A percentile compares a stretch with the other conserved stretches of the same genome.
phyloP scores from a whole-genome alignment of 1,140 invertebrate species.

The Drosophila arizonae region DNA sequence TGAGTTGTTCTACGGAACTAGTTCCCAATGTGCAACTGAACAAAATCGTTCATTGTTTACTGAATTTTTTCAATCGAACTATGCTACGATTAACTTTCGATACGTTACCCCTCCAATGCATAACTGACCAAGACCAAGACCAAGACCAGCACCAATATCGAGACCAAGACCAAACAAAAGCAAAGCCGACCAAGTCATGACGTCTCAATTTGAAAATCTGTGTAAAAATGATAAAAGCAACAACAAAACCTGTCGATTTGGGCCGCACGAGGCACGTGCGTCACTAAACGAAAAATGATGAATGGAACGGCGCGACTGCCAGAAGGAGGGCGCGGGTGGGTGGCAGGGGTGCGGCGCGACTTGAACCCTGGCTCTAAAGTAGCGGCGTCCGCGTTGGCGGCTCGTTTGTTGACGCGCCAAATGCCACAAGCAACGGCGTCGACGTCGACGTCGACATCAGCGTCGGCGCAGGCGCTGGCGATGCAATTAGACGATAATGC shows the following conservation, averaged over 20 bases:
- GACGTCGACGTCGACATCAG: constrained; percentile 5
- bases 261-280: constrained; percentile 76
- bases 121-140: constrained; percentile 18
- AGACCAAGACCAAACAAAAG: constrained; percentile 9
- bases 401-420: constrained; percentile 78
- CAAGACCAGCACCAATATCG: too few species aligned
- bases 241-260: constrained; percentile 42
- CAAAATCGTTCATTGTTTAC: too few species aligned
- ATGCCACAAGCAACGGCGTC: constrained; percentile 63
- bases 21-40: too few species aligned
- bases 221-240: constrained; percentile 56
- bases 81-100: too few species aligned
- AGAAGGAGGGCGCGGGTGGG: constrained; percentile 1
- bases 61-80: too few species aligned
- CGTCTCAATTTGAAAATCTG: constrained; percentile 74
- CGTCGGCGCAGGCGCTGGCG: constrained; percentile 36
- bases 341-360: constrained; percentile 25
- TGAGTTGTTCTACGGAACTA: too few species aligned
- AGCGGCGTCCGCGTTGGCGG: constrained; percentile 57
- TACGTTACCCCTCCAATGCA: background rate
- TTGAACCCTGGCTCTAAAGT: constrained; percentile 41
- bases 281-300: constrained; percentile 78
- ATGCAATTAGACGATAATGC: constrained; percentile 78
- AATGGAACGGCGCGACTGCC: constrained; percentile 58
- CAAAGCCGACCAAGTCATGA: constrained; percentile 56